Evolutionary conservation across 2,113 vertebrate genomes (phyloP).

Genomic region (Chionis minor): DNA sequence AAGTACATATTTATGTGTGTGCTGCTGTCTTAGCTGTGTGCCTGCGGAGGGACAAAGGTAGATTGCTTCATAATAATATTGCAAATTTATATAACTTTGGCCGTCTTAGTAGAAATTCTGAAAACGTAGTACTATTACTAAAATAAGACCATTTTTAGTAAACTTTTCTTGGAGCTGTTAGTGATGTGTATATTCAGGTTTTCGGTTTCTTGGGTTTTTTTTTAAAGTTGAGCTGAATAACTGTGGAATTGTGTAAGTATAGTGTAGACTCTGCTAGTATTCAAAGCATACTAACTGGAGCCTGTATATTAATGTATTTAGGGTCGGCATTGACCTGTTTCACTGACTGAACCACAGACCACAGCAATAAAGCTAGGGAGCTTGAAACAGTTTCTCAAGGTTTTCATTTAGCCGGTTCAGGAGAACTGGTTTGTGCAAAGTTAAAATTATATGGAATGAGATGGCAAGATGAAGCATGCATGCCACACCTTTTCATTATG

Average conservation of each 20-base stretch:
- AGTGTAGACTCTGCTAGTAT: not conserved
- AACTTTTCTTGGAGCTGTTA: constrained; percentile 45
- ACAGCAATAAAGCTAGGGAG: not conserved
- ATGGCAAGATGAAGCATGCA: constrained; percentile 44
- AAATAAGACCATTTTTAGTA: constrained; percentile 13
- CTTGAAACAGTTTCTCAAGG: constrained; percentile 2
- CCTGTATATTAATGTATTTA: not conserved
- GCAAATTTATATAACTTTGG: not conserved
- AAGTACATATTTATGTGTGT: not conserved
- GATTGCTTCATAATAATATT: constrained; percentile 9
- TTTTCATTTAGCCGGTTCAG: constrained; percentile 25
- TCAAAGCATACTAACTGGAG: not conserved
- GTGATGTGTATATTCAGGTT: constrained; percentile 9
- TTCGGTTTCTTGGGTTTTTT: not conserved
- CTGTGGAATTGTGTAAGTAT: not conserved
- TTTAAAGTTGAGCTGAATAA: not conserved
- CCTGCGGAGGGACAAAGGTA: not conserved
- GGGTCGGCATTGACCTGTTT: not conserved
- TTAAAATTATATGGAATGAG: constrained; percentile 47
- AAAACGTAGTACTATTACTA: constrained; percentile 9
- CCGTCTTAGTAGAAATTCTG: constrained; percentile 19
- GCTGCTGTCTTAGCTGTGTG: constrained; percentile 8
- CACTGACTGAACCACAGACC: constrained; percentile 17
- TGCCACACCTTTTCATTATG: constrained; percentile 62
- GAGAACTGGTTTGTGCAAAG: not conserved